Conservation (phyloP, 2,888 invertebrate genomes). For the Formica aserva region DNA sequence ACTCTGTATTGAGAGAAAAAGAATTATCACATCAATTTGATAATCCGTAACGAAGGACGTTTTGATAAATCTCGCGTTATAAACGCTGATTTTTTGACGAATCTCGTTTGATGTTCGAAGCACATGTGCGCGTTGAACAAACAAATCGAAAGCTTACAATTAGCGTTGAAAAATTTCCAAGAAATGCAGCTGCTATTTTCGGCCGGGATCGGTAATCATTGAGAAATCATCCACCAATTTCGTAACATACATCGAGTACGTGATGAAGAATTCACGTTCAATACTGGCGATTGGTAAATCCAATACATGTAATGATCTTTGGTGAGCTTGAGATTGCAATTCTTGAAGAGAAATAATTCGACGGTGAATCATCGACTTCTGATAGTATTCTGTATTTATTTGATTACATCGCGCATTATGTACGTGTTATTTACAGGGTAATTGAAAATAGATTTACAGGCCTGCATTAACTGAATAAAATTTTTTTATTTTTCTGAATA, state of each 20-base stretch:
- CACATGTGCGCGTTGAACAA: constrained; percentile 36
- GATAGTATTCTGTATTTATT: not conserved
- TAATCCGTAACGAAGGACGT: not conserved
- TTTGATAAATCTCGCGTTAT: constrained; percentile 1
- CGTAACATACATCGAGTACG: constrained; percentile 19
- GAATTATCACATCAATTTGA: not conserved
- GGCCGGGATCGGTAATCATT: constrained; percentile 2
- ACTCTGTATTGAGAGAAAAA: not conserved
- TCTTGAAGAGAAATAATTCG: constrained; percentile 58
- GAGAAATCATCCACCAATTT: constrained; percentile 20
- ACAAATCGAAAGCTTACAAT: constrained; percentile 2
- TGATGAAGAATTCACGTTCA: constrained; percentile 9
- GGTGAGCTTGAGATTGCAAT: constrained; percentile 42
- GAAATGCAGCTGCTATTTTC: not conserved
- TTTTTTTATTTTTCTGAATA: constrained; percentile 1
- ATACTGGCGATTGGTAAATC: constrained; percentile 36
- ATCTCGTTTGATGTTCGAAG: not conserved
- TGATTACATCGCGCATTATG: not conserved
- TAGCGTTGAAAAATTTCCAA: not conserved
- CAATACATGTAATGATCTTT: constrained; percentile 39
- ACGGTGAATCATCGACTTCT: constrained; percentile 64
- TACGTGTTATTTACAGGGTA: not conserved
- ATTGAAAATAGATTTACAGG: not conserved
- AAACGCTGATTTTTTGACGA: constrained; percentile 25
- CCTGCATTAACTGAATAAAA: not conserved